These are phyloP conservation scores for Drosophila algonquin DNA, from an alignment of 2,888 invertebrate species.

Conservation along the genomic window DNA sequence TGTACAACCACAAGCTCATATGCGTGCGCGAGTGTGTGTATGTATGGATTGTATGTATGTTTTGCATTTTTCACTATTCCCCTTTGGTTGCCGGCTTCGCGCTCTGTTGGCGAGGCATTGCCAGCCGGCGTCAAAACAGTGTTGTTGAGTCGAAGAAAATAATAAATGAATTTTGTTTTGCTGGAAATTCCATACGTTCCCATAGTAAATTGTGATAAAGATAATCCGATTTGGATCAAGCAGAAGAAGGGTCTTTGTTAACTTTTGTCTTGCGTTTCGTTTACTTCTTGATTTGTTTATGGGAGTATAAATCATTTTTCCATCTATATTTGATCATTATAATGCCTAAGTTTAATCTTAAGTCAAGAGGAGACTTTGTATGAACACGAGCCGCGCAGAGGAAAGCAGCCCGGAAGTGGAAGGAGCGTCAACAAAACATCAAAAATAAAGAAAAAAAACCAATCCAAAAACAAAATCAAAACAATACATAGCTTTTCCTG, in stretches of 20 bases:
- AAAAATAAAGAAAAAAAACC: constrained; percentile 44
- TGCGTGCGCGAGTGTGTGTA: constrained; percentile 43
- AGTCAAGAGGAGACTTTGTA: constrained; percentile 36
- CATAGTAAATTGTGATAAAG: constrained; percentile 18
- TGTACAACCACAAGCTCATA: constrained; percentile 28
- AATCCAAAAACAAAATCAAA: constrained; percentile 58
- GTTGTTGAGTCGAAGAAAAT: constrained; percentile 33
- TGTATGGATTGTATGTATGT: constrained; percentile 39
- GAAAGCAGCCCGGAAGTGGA: constrained; percentile 13
- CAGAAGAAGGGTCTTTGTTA: not conserved
- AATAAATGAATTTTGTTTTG: constrained; percentile 5
- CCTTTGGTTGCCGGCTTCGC: constrained; percentile 74
- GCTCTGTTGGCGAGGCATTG: constrained; percentile 39
- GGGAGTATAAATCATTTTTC: constrained; percentile 38
- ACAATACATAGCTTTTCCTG: constrained; percentile 82
- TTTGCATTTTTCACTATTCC: constrained; percentile 65
- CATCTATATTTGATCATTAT: constrained; percentile 40
- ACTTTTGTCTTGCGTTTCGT: constrained; percentile 11
- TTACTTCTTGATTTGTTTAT: constrained; percentile 26
- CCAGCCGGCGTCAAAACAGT: constrained; percentile 51
- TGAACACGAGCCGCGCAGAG: constrained; percentile 7
- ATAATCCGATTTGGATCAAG: not conserved
- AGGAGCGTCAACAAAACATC: constrained; percentile 34
- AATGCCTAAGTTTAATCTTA: constrained; percentile 44
- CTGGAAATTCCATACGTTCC: not conserved